These are phyloP conservation scores for Geophilus truncorum DNA, from an alignment of 2,888 invertebrate species.

Conservation along the genomic window DNA sequence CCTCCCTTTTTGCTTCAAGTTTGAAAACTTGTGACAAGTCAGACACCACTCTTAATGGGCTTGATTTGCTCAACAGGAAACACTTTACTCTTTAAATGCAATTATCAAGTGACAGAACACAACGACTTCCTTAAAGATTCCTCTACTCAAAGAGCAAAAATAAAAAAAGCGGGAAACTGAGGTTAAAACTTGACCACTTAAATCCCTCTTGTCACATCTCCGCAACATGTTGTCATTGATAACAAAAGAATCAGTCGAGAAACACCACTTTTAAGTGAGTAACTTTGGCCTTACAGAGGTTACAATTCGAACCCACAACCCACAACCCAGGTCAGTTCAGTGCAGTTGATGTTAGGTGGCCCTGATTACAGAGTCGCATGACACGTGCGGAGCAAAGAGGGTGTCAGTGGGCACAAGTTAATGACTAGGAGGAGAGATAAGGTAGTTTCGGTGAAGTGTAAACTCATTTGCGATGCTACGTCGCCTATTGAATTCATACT, in stretches of 20 bases:
- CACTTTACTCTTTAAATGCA: constrained; percentile 1
- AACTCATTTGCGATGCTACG: not conserved
- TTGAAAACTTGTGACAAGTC: not conserved
- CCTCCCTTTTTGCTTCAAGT: not conserved
- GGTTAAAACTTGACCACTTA: not conserved
- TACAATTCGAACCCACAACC: not conserved
- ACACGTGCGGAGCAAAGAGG: not conserved
- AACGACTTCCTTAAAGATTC: not conserved
- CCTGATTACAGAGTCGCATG: not conserved
- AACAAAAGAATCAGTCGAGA: not conserved
- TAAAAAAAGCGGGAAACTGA: not conserved
- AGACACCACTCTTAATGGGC: constrained; percentile 1
- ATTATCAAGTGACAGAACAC: constrained; percentile 12
- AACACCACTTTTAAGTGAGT: not conserved
- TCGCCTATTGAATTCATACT: not conserved
- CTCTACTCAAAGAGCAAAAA: too few relatives aligned
- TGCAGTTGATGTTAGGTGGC: too few relatives aligned
- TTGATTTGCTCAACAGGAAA: constrained; percentile 1
- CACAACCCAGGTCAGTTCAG: constrained; percentile 2
- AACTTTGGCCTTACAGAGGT: not conserved
- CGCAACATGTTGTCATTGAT: not conserved
- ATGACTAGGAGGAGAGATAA: constrained; percentile 3
- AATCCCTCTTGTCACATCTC: not conserved
- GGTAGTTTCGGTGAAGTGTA: not conserved
- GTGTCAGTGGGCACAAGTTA: not conserved